phyloP scores from a whole-genome alignment of 2,113 vertebrate species.

The Boleophthalmus pectinirostris region DNA sequence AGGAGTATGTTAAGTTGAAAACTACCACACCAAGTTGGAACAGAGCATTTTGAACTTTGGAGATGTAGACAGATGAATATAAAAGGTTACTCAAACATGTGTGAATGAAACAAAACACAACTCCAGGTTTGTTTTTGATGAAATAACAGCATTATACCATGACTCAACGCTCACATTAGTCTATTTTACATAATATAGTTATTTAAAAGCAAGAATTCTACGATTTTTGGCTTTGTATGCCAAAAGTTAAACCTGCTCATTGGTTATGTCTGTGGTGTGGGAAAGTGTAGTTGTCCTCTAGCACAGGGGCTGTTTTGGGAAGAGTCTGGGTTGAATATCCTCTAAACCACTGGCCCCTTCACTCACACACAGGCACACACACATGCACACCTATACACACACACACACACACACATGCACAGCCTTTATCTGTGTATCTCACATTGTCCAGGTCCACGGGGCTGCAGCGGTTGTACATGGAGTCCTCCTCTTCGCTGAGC shows the following conservation, averaged over 20 bases:
- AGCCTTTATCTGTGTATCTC: not conserved
- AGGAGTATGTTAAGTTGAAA: too few species aligned
- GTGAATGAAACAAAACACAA: too few species aligned
- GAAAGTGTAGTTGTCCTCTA: not conserved
- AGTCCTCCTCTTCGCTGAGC: constrained; percentile 17
- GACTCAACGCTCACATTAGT: too few species aligned
- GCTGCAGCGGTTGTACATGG: constrained; percentile 52
- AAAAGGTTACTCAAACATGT: too few species aligned
- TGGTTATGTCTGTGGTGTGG: not conserved
- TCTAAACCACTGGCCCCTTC: not conserved
- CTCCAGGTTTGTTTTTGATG: too few species aligned
- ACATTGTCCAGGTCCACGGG: constrained; percentile 66
- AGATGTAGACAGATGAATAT: too few species aligned
- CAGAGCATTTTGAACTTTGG: too few species aligned
- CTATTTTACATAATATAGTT: too few species aligned
- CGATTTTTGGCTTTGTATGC: too few species aligned
- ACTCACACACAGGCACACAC: constrained; percentile 1
- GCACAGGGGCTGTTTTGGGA: constrained; percentile 6
- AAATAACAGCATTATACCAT: too few species aligned
- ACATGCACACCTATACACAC: not conserved
- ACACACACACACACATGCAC: constrained; percentile 8
- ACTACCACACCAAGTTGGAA: too few species aligned
- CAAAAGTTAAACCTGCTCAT: not conserved
- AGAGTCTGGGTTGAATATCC: constrained; percentile 1
- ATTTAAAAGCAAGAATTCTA: too few species aligned